Evolutionary conservation across 2,113 vertebrate species (phyloP).

Genomic region (Haliaeetus leucogaster): DNA sequence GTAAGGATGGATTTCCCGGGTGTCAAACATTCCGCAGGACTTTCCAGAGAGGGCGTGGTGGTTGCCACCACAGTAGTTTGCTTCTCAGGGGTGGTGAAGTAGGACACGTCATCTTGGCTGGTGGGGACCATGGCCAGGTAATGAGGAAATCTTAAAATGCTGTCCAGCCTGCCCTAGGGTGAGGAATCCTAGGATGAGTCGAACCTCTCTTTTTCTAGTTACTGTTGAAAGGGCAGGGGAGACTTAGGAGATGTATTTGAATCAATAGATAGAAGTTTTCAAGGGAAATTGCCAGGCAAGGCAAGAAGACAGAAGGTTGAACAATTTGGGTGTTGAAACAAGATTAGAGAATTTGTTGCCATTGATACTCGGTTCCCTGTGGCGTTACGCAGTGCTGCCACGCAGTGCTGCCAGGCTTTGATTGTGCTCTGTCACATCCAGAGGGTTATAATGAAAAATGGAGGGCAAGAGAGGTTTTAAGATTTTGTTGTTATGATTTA

Average conservation of each 20-base stretch:
- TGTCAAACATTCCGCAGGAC: rapidly evolving
- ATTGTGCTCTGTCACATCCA: not conserved
- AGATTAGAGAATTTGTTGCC: not conserved
- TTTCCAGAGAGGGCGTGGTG: rapidly evolving
- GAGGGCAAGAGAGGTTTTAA: not conserved
- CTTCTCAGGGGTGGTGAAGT: rapidly evolving
- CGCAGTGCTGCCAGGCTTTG: not conserved
- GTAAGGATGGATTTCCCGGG: not conserved
- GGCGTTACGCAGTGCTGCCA: not conserved
- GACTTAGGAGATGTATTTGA: not conserved
- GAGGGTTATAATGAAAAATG: not conserved
- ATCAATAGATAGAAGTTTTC: not conserved
- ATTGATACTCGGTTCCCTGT: rapidly evolving
- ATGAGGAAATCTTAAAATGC: not conserved
- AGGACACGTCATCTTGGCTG: rapidly evolving
- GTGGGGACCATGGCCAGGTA: not conserved
- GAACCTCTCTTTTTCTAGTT: not conserved
- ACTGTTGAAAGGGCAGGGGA: not conserved
- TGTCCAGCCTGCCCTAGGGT: not conserved
- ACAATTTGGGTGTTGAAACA: not conserved
- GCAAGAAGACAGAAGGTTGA: not conserved
- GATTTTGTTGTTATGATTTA: not conserved
- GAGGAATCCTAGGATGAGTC: not conserved
- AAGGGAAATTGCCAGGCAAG: not conserved
- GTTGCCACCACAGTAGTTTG: not conserved